Evolutionary conservation across 2,888 invertebrate genomes (phyloP).

Genomic region (Latrodectus hesperus): DNA sequence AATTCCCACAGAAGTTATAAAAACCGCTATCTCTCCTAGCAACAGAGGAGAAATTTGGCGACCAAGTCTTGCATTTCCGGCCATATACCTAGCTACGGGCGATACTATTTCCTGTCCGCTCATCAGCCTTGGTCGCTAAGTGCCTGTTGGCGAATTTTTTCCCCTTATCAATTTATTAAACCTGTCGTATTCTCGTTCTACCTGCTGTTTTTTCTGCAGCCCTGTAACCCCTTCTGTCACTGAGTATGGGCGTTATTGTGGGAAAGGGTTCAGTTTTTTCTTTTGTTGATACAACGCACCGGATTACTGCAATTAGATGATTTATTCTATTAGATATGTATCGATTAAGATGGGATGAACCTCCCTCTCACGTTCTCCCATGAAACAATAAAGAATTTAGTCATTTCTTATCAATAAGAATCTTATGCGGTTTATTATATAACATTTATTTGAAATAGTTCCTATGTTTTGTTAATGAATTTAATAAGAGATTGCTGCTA

Average conservation of each 20-base stretch:
- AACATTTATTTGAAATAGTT: no score
- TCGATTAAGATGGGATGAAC: no score
- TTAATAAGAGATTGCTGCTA: no score
- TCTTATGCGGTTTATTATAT: no score
- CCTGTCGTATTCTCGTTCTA: slow-evolving; percentile 11
- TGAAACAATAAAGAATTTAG: no score
- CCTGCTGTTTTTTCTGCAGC: neutral
- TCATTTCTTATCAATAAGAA: no score
- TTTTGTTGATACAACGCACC: no score
- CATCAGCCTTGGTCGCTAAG: slow-evolving; percentile 13
- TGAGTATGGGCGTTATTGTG: neutral
- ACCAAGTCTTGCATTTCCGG: slow-evolving; percentile 19
- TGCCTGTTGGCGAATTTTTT: neutral
- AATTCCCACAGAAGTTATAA: slow-evolving; percentile 33
- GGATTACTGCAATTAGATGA: no score
- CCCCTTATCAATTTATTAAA: neutral
- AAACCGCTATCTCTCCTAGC: slow-evolving; percentile 18
- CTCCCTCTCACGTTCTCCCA: no score
- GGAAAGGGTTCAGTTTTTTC: slow-evolving; percentile 15
- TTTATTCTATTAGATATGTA: no score
- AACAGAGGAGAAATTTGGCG: slow-evolving; percentile 16
- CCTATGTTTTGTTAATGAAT: no score
- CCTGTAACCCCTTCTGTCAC: neutral
- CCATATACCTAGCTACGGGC: slow-evolving; percentile 29
- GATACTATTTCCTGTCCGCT: slow-evolving; percentile 24